Conservation (phyloP, 2,888 invertebrate genomes). For the Hybos culiciformis region DNA sequence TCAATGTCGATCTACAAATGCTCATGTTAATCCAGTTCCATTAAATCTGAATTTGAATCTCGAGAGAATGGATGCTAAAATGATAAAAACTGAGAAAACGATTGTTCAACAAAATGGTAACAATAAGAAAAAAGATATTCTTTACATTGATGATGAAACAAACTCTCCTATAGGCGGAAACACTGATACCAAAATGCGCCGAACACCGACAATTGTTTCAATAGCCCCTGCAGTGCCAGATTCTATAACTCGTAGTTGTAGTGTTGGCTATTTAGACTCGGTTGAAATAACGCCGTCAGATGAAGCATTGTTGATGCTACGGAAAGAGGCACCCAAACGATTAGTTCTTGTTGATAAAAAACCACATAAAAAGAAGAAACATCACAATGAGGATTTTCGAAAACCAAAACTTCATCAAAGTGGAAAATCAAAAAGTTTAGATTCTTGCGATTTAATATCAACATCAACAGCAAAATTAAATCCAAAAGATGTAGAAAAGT, state of each 20-base stretch:
- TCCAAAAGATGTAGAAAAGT: slow-evolving; percentile 24
- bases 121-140: slow-evolving; percentile 44
- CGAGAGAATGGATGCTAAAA: slow-evolving; percentile 31
- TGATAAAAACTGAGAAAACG: slow-evolving; percentile 7
- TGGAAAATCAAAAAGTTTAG: slow-evolving; percentile 59
- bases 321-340: slow-evolving; percentile 63
- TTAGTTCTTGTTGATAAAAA: slow-evolving; percentile 60
- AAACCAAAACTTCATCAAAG: slow-evolving; percentile 32
- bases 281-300: slow-evolving; percentile 67
- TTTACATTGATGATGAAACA: slow-evolving; percentile 58
- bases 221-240: slow-evolving; percentile 50
- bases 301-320: slow-evolving; percentile 53
- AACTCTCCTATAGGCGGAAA: slow-evolving; percentile 24
- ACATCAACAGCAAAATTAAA: slow-evolving; percentile 18
- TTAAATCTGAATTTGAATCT: slow-evolving; percentile 44
- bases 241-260: slow-evolving; percentile 71
- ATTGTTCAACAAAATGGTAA: slow-evolving; percentile 13
- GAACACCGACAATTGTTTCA: slow-evolving; percentile 50
- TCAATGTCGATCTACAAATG: slow-evolving; percentile 35
- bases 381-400: slow-evolving; percentile 25
- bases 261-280: slow-evolving; percentile 75
- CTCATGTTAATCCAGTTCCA: slow-evolving; percentile 37
- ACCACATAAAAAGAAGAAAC: slow-evolving; percentile 36
- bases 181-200: slow-evolving; percentile 20
- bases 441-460: slow-evolving; percentile 65